Percentiles rank a stretch among this genome's conserved stretches.
These are phyloP conservation scores for Gymnodraco acuticeps DNA, from an alignment of 2,797 vertebrate genomes.

Conservation along the genomic window DNA sequence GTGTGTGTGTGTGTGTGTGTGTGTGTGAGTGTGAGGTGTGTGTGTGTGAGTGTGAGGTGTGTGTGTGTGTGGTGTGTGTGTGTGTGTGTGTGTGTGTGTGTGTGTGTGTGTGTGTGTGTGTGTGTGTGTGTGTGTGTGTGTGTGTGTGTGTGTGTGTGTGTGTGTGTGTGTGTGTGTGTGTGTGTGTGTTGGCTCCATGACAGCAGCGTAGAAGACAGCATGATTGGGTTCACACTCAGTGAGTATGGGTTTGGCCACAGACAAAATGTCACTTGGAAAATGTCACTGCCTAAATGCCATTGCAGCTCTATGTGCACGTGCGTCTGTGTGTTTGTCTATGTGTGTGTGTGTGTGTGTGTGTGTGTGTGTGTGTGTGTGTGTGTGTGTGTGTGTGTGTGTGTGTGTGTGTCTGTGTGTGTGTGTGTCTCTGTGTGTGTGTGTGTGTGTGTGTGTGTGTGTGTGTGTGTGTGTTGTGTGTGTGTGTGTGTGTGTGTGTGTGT, in stretches of 20 bases:
- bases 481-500: slow-evolving; percentile 17
- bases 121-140: not conserved
- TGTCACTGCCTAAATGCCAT: slow-evolving; percentile 85
- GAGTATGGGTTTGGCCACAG: slow-evolving; percentile 74
- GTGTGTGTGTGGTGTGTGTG: not conserved
- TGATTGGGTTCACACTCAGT: slow-evolving; percentile 70
- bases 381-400: no score
- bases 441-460: slow-evolving; percentile 25
- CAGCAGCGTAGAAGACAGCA: slow-evolving; percentile 39
- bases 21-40: not conserved
- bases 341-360: no score
- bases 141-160: not conserved
- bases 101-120: not conserved
- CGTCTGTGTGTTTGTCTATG: not conserved
- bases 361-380: no score
- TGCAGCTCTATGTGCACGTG: slow-evolving; percentile 44
- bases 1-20: not conserved
- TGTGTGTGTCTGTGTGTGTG: no score
- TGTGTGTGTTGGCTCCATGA: slow-evolving; percentile 33
- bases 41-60: not conserved
- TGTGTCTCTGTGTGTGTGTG: slow-evolving; percentile 17
- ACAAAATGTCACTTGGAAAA: slow-evolving; percentile 86
- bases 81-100: not conserved
- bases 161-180: not conserved
- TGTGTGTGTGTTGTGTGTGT: not conserved